These are phyloP conservation scores for Coelopa frigida DNA, from an alignment of 1,140 invertebrate species.

Conservation along the genomic window DNA sequence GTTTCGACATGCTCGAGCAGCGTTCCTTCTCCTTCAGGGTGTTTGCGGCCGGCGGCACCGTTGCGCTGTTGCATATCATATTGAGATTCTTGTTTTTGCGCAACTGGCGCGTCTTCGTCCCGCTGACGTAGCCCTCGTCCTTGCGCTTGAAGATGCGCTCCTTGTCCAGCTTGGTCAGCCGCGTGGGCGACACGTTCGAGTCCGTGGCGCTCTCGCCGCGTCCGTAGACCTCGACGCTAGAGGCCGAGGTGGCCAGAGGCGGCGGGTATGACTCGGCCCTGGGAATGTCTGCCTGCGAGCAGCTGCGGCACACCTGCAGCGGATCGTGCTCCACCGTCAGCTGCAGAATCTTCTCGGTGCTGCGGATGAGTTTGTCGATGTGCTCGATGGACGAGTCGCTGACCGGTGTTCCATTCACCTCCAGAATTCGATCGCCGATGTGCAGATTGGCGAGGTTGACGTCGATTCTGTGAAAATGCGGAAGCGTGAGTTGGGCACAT, in stretches of 20 bases:
- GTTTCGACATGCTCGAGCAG: conserved; percentile 75
- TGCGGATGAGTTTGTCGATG: conserved; percentile 67
- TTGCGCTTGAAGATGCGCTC: conserved; percentile 62
- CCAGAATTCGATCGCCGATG: conserved; percentile 83
- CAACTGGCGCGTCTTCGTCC: conserved; percentile 51
- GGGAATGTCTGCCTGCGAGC: conserved; percentile 37
- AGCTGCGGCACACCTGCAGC: conserved; percentile 53
- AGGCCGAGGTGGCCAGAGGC: conserved; percentile 36
- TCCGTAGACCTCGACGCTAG: conserved; percentile 35
- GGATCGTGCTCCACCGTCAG: conserved; percentile 81
- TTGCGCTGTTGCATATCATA: conserved; percentile 9
- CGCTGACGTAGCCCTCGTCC: conserved; percentile 57
- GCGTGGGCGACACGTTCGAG: conserved; percentile 3
- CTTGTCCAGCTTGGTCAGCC: conserved; percentile 46
- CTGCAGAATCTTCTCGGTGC: conserved; percentile 67
- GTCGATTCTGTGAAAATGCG: conserved; percentile 58
- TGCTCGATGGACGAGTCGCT: conserved; percentile 65
- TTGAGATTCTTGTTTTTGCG: conserved; percentile 48
- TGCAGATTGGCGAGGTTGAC: conserved; percentile 76
- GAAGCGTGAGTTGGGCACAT: background rate
- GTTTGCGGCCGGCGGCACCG: conserved; percentile 1
- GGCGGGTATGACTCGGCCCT: conserved; percentile 19
- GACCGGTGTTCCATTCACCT: conserved; percentile 85
- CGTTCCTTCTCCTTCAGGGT: conserved; percentile 59
- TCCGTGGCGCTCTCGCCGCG: conserved; percentile 5